Evolutionary conservation across 2,888 invertebrate genomes (phyloP), one percentile per base, ranked within the genome.

Genomic region (Trissoscelio sp.): DNA sequence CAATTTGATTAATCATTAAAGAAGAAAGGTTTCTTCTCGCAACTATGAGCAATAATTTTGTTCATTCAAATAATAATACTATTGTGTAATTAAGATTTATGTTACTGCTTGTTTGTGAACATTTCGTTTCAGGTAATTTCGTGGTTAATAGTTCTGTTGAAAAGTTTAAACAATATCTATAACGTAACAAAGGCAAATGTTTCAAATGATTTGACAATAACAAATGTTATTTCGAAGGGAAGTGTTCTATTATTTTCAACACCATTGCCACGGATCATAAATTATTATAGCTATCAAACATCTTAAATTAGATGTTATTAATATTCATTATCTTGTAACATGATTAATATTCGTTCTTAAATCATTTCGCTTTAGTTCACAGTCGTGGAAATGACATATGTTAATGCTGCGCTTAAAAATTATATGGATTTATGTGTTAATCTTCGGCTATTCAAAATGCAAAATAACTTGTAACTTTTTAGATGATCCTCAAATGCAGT

Each of bases 261-360:
- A 42, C 60, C 7, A 39, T 39, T 11, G 4, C 60, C n/a, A 20
- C 22, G 39, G 12, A 60, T 39, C 9, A n/a, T 53, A 51, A 66
- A 53, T 66, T 66, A 53, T 66, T 34, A 37, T 14, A 14, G 51
- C 66, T 66, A 66, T 66, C 66, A 51, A 53, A 53, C 53, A 51
- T 66, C 53, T 22, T 51, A 46, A 51, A 53, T 66, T 53, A 66
- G 53, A 51, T 53, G 42, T 66, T 66, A 51, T 66, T 66, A 66
- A 66, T 66, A 66, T 66, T 66, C 66, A 53, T 66, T 66, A 53
- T 39, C 66, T 53, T 14, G 22, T 12, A 66, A 37, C 31, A 37
- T 51, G 66, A 66, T 66, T 66, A 53, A 66, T 66, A 66, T 39
- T 51, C 66, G 14, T 24, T 22, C 51, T 53, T 48, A 39, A 53